These are phyloP conservation scores for Abramis brama DNA, from an alignment of 2,113 vertebrate genomes.

Conservation along the genomic window DNA sequence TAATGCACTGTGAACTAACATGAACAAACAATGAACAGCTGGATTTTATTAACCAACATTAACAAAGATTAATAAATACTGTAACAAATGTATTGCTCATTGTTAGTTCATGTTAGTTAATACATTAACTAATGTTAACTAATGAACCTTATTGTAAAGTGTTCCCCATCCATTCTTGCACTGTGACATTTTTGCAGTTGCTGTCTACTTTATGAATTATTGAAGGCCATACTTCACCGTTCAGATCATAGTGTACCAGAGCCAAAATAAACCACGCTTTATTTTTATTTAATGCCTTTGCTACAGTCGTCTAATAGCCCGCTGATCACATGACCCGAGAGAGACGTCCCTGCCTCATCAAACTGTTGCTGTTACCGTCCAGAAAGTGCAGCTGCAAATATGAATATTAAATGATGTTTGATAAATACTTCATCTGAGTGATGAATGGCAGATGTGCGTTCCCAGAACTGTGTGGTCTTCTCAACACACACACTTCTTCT, in stretches of 20 bases:
- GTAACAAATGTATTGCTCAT: too few species aligned
- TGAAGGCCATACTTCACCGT: conserved; percentile 8
- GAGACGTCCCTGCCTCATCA: background rate
- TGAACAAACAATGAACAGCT: too few species aligned
- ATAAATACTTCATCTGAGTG: conserved; percentile 44
- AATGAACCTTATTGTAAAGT: too few species aligned
- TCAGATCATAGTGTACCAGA: background rate
- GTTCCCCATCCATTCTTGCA: conserved; percentile 4
- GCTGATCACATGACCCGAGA: conserved; percentile 37
- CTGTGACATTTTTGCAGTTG: conserved; percentile 18
- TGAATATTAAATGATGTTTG: conserved; percentile 38
- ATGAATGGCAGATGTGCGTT: conserved; percentile 43
- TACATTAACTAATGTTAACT: too few species aligned
- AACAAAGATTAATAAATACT: too few species aligned
- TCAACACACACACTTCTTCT: conserved; percentile 72
- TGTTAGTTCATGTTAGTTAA: too few species aligned
- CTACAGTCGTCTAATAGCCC: conserved; percentile 26
- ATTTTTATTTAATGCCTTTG: background rate
- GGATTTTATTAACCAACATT: too few species aligned
- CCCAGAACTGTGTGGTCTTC: conserved; percentile 66
- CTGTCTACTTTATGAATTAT: conserved; percentile 35
- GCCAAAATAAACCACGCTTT: conserved; percentile 44
- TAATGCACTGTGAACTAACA: too few species aligned
- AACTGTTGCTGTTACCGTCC: background rate
- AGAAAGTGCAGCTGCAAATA: background rate